Evolutionary conservation across 2,888 invertebrate genomes (phyloP).

Genomic region (Ligdia adustata): DNA sequence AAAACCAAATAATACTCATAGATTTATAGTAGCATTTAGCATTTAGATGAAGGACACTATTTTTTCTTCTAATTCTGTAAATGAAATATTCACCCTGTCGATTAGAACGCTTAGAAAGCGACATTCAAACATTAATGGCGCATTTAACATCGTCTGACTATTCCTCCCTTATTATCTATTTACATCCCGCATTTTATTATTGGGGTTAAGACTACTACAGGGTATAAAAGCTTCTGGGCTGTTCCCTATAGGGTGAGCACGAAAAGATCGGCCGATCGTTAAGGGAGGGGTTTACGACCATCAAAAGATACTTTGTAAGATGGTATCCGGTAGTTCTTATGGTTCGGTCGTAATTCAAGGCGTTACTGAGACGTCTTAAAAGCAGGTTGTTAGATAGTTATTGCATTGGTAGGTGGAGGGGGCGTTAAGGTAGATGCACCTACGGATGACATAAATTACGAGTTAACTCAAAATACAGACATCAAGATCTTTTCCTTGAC

Average conservation of each 20-base stretch:
- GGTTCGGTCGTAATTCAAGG: constrained; percentile 59
- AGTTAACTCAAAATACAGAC: no score
- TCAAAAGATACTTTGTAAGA: constrained; percentile 82
- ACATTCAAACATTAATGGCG: constrained; percentile 69
- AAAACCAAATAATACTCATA: no score
- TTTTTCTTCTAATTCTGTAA: no score
- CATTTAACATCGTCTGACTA: constrained; percentile 75
- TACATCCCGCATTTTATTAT: constrained; percentile 83
- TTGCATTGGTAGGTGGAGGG: constrained; percentile 46
- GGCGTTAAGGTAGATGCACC: no score
- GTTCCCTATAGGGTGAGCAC: constrained; percentile 61
- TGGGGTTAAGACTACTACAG: constrained; percentile 78
- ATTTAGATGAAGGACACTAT: no score
- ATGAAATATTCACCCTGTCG: no score
- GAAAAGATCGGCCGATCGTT: constrained; percentile 76
- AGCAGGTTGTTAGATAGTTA: constrained; percentile 36
- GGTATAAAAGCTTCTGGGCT: constrained; percentile 61
- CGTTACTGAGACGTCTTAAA: constrained; percentile 46
- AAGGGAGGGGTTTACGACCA: constrained; percentile 82
- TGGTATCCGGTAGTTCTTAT: constrained; percentile 73
- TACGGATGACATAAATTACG: no score
- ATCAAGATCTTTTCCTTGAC: no score
- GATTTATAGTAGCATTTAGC: no score
- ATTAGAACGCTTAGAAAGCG: constrained; percentile 64
- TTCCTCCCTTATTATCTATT: constrained; percentile 82